Evolutionary conservation across 2,888 invertebrate species (phyloP).

Genomic region (Dynastes hyllus): DNA sequence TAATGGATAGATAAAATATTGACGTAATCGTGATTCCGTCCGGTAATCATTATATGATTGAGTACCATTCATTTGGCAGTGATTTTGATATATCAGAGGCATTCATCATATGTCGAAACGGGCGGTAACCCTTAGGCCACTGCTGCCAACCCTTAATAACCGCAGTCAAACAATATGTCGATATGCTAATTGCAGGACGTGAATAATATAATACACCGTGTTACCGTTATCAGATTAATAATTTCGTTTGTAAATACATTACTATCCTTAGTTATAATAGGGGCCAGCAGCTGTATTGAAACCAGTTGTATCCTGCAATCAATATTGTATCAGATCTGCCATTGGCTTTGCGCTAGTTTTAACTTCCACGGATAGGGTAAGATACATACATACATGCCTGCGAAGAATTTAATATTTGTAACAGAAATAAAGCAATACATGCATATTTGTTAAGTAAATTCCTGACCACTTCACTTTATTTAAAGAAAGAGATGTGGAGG

Average conservation of each 20-base stretch:
- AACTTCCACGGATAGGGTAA: background rate
- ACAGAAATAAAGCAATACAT: too few species aligned
- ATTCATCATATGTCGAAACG: conserved; percentile 28
- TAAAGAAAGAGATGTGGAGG: too few species aligned
- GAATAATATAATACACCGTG: conserved; percentile 8
- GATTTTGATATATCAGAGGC: conserved; percentile 33
- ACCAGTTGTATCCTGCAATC: background rate
- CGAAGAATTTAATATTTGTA: too few species aligned
- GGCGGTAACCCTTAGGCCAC: background rate
- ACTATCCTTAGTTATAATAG: too few species aligned
- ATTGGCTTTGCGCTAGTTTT: background rate
- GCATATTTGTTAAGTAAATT: too few species aligned
- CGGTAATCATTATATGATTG: conserved; percentile 32
- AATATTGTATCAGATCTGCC: conserved; percentile 2
- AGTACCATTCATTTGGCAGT: conserved; percentile 19
- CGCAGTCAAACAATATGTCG: conserved; percentile 20
- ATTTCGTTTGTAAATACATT: background rate
- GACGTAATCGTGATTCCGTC: conserved; percentile 11
- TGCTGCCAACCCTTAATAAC: conserved; percentile 6
- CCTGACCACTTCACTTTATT: too few species aligned
- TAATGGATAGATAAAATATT: conserved; percentile 38
- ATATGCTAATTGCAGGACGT: conserved; percentile 12
- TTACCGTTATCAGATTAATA: conserved; percentile 14
- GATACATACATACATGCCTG: too few species aligned
- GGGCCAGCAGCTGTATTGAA: too few species aligned